phyloP scores from a whole-genome alignment of 2,113 vertebrate genomes.

The Varanus salvator region DNA sequence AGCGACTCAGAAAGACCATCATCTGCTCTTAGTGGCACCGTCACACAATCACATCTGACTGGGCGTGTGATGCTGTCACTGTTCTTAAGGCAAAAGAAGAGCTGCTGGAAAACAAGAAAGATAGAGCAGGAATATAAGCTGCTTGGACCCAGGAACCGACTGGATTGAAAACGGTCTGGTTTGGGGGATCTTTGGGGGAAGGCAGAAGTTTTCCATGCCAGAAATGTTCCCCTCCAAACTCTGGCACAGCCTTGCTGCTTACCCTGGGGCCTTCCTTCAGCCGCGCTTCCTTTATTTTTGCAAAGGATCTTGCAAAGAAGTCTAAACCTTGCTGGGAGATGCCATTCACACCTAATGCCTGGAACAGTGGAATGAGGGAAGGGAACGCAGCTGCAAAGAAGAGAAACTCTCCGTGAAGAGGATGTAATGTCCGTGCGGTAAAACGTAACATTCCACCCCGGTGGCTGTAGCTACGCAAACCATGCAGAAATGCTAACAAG shows the following conservation, averaged over 20 bases:
- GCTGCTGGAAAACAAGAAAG: neutral
- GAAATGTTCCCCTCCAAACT: neutral
- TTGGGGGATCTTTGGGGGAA: neutral
- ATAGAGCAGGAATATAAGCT: neutral
- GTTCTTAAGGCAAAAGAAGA: neutral
- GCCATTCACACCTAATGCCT: neutral
- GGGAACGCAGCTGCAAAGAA: neutral
- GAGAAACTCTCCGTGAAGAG: neutral
- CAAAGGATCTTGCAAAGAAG: conserved; percentile 17
- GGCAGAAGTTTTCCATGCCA: neutral
- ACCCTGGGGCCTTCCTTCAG: conserved; percentile 23
- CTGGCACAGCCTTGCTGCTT: neutral
- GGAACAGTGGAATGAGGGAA: conserved; percentile 20
- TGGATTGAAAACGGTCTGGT: neutral
- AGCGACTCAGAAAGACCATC: neutral
- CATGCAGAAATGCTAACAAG: neutral
- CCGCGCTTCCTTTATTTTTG: conserved; percentile 40
- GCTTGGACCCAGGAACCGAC: neutral
- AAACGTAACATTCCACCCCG: neutral
- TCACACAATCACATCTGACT: neutral
- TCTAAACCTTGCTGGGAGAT: neutral
- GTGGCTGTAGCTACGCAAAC: neutral
- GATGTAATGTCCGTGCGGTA: neutral
- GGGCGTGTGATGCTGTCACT: neutral
- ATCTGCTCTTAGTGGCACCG: neutral